Evolutionary conservation across 2,113 vertebrate species (phyloP).

Genomic region (Phyllostomus hastatus): DNA sequence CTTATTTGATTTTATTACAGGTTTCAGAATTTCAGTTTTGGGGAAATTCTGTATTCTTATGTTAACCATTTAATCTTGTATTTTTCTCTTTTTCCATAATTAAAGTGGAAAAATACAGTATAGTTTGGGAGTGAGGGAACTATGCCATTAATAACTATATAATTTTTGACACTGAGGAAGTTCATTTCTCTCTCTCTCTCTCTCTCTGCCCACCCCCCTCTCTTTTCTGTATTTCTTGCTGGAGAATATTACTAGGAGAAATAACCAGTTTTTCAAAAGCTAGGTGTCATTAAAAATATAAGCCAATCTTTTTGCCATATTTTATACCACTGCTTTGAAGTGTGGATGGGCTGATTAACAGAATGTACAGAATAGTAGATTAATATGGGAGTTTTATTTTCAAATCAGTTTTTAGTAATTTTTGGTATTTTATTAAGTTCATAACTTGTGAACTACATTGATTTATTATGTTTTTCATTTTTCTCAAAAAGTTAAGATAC

Average conservation of each 20-base stretch:
- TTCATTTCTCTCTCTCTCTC: neutral
- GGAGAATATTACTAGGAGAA: conserved; percentile 6
- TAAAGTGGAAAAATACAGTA: neutral
- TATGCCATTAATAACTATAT: neutral
- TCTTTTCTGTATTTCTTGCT: conserved; percentile 21
- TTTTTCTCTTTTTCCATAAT: conserved; percentile 22
- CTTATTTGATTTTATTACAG: neutral
- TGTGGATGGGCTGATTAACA: neutral
- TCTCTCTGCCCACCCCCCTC: too few species aligned
- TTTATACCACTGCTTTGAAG: neutral
- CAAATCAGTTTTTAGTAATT: neutral
- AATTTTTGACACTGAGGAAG: neutral
- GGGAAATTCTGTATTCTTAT: neutral
- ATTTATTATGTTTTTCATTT: neutral
- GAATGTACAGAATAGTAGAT: neutral
- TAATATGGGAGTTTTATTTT: neutral
- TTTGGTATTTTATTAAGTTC: conserved; percentile 3
- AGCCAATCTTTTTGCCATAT: neutral
- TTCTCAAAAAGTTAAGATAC: neutral
- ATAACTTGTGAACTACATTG: conserved; percentile 11
- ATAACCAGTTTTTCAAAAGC: neutral
- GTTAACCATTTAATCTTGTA: neutral
- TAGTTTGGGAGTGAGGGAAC: neutral
- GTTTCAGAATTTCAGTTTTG: conserved; percentile 32
- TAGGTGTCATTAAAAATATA: neutral